Conservation (phyloP, 2,113 vertebrate species). For the Natator depressus region DNA sequence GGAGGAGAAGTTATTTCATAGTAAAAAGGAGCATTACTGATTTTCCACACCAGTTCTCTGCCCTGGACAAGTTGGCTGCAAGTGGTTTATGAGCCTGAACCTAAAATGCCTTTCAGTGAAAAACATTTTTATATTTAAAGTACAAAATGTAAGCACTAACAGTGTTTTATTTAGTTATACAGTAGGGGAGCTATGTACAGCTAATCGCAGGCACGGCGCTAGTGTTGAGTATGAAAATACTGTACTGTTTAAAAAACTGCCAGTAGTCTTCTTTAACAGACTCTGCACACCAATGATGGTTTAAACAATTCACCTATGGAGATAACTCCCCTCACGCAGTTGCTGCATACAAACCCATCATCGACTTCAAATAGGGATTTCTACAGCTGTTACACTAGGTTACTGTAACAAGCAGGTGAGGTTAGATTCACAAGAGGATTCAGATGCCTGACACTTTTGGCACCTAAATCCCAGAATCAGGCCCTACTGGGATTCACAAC, state of each 20-base stretch:
- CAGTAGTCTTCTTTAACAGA: background rate
- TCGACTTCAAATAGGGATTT: rapidly evolving
- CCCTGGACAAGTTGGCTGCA: background rate
- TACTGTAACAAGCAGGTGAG: background rate
- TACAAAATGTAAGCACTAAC: background rate
- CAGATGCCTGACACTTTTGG: background rate
- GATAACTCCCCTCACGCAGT: rapidly evolving
- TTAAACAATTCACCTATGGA: background rate
- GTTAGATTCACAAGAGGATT: too few relatives aligned
- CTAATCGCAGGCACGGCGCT: background rate
- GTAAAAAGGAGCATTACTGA: background rate
- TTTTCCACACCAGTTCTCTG: background rate
- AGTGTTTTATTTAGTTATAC: background rate
- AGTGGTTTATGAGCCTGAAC: background rate
- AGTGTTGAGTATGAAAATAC: background rate
- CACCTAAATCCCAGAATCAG: background rate
- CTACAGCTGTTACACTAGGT: rapidly evolving
- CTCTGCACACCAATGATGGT: background rate
- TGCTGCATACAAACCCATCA: background rate
- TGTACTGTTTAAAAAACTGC: background rate
- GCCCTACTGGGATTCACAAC: background rate
- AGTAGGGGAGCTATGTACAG: background rate
- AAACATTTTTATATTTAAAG: background rate
- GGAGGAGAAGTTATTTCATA: background rate
- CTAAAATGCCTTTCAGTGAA: background rate